These are phyloP conservation scores for Dendropsophus ebraccatus DNA, from an alignment of 2,113 vertebrate species.

Conservation along the genomic window DNA sequence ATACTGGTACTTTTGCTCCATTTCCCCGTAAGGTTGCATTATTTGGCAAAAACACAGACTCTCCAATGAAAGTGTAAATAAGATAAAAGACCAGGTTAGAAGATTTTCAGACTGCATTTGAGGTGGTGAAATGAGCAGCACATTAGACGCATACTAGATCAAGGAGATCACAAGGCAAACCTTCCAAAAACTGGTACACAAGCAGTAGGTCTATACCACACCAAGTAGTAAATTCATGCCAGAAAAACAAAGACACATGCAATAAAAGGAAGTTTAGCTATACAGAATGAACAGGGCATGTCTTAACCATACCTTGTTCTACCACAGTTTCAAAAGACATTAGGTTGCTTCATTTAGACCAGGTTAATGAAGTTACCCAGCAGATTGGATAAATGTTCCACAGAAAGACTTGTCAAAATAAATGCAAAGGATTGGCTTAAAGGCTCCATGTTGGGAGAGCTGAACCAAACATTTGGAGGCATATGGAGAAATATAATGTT, in stretches of 20 bases:
- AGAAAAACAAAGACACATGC: constrained; percentile 71
- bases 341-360: neutral
- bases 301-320: constrained; percentile 10
- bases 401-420: neutral
- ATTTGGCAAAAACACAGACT: constrained; percentile 65
- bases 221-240: constrained; percentile 76
- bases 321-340: constrained; percentile 27
- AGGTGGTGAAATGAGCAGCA: constrained; percentile 28
- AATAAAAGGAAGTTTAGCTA: constrained; percentile 66
- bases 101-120: constrained; percentile 25
- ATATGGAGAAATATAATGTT: constrained; percentile 28
- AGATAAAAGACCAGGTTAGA: neutral
- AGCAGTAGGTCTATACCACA: constrained; percentile 69
- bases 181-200: constrained; percentile 71
- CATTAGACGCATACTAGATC: constrained; percentile 63
- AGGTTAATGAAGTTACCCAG: constrained; percentile 2
- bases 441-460: neutral
- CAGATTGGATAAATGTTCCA: neutral
- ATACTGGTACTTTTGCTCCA: constrained; percentile 76
- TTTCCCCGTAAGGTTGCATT: constrained; percentile 72
- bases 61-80: constrained; percentile 63
- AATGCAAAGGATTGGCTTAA: neutral
- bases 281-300: neutral
- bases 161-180: constrained; percentile 63
- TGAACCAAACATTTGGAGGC: constrained; percentile 29